These are phyloP conservation scores for Orientallactaga bullata DNA, from an alignment of 2,113 vertebrate genomes.

Conservation along the genomic window DNA sequence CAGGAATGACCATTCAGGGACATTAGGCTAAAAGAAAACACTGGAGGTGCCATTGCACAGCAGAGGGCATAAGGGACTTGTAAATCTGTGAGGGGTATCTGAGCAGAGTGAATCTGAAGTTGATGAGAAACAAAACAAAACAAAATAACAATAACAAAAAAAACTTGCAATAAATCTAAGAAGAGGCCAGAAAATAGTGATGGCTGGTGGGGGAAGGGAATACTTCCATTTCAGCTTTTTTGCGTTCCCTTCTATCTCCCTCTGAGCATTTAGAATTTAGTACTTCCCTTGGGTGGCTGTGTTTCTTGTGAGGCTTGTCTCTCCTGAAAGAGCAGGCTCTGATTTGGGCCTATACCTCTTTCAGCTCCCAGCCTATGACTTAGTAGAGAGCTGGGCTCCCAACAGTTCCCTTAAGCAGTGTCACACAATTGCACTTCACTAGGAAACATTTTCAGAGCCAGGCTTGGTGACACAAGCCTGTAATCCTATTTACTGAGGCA, in stretches of 20 bases:
- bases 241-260: background rate
- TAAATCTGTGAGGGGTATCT: accelerated
- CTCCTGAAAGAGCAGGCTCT: background rate
- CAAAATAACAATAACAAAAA: background rate
- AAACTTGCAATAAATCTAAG: background rate
- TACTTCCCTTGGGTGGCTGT: background rate
- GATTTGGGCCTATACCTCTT: accelerated
- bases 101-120: background rate
- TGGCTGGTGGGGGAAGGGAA: too few relatives aligned
- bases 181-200: background rate
- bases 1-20: background rate
- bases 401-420: background rate
- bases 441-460: background rate
- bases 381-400: background rate
- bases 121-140: background rate
- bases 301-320: background rate
- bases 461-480: background rate
- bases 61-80: background rate
- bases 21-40: background rate
- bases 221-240: too few relatives aligned
- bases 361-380: background rate
- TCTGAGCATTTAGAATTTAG: background rate
- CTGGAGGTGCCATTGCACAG: slow-evolving; percentile 61
- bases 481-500: background rate
- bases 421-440: background rate